These are phyloP conservation scores for Nomada fabriciana DNA, from an alignment of 2,888 invertebrate species.

Conservation along the genomic window DNA sequence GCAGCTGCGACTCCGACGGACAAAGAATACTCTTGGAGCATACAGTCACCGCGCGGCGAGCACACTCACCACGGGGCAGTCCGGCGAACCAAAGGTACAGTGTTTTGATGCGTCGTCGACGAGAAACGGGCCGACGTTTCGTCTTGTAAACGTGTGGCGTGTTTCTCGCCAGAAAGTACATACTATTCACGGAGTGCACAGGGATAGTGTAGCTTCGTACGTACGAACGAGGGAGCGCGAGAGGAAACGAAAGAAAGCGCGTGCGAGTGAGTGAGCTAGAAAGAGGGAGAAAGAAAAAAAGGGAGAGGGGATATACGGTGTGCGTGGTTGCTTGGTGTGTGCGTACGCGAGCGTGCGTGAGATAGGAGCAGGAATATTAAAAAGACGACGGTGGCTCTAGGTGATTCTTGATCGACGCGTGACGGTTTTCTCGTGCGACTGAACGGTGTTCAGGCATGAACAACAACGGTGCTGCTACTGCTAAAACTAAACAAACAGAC, in stretches of 20 bases:
- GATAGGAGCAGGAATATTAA: conserved; percentile 41
- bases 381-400: conserved; percentile 22
- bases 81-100: conserved; percentile 84
- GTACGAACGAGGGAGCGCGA: conserved; percentile 17
- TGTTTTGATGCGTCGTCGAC: conserved; percentile 63
- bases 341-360: conserved; percentile 28
- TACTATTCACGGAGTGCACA: conserved; percentile 22
- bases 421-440: conserved; percentile 11
- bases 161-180: conserved; percentile 8
- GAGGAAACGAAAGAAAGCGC: conserved; percentile 34
- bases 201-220: conserved; percentile 26
- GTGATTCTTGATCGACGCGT: conserved; percentile 37
- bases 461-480: conserved; percentile 8
- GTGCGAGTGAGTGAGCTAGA: conserved; percentile 23
- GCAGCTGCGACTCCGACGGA: conserved; percentile 83
- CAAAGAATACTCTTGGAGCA: conserved; percentile 83
- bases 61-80: conserved; percentile 84
- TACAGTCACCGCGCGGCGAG: conserved; percentile 84
- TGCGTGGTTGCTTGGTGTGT: conserved; percentile 13
- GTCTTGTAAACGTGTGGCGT: conserved; percentile 4
- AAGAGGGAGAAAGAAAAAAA: conserved; percentile 6
- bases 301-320: conserved; percentile 30
- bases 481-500: neutral
- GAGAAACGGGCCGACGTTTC: conserved; percentile 33
- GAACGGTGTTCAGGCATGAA: conserved; percentile 12